Evolutionary conservation across 2,113 vertebrate species (phyloP), one percentile per base, ranked within the genome.

Genomic region (Hydrochoerus hydrochaeris): DNA sequence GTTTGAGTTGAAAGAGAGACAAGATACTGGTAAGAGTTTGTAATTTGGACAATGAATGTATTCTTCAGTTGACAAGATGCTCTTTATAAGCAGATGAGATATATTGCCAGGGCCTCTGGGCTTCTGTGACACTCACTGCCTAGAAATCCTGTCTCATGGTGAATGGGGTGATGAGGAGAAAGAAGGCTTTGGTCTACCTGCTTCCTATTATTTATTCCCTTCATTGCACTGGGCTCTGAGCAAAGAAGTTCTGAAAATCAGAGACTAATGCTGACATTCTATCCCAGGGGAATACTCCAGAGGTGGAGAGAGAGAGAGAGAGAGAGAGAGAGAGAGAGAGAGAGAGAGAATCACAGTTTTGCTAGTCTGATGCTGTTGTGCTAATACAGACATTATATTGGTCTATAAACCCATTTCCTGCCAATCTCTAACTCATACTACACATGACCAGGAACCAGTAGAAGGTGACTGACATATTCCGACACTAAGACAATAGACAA

Each of bases 391-490:
- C 92, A 58, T 87, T 96, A 93, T 71, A 67, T 80, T 93, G 96
- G 32, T 73, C 63, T 78, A 54, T 2, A 5, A 41, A 84, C 77
- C 94, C 94, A 92, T 32, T 98, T 97, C 88, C 93, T 96, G 88
- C 94, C 97, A 97, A 93, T 49, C 84, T 0, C 0, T 46, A 93
- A 95, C 24, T 91, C 85, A 97, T 0, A 0, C 90, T 92, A 14
- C 38, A 32, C 54, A 38, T 6, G 19, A n/a, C 3, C 13, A 54
- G 85, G 28, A 97, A 95, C n/a, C 93, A 93, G 96, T 10, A 49
- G 58, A 73, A 96, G 92, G 44, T 91, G 78, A 96, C 52, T 52
- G 90, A 88, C 69, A 58, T 96, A 96, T 97, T 93, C 96, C 95
- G 67, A 84, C 62, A 78, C 44, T 52, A 44, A 69, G 54, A 82